These are phyloP conservation scores for Zootermopsis nevadensis DNA, from an alignment of 2,888 invertebrate species.

Conservation along the genomic window DNA sequence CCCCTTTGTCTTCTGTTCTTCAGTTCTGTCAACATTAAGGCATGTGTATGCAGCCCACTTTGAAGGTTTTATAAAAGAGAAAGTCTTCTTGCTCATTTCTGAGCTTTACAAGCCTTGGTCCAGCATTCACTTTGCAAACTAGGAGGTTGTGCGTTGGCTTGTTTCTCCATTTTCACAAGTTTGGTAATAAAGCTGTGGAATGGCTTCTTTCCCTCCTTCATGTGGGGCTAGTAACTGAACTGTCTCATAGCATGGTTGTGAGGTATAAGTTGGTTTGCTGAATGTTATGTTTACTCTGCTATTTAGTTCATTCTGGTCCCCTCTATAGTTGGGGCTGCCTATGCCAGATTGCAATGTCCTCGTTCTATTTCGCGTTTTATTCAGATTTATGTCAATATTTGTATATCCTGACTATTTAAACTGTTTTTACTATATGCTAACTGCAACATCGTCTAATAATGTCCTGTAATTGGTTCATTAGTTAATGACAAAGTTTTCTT, in stretches of 20 bases:
- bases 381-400: no score
- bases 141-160: not conserved
- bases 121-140: not conserved
- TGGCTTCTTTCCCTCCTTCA: conserved; percentile 19
- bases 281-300: conserved; percentile 1
- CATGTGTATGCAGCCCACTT: conserved; percentile 34
- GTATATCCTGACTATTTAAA: no score
- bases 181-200: not conserved
- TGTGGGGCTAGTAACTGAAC: not conserved
- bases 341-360: not conserved
- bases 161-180: not conserved
- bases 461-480: not conserved
- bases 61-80: conserved; percentile 24
- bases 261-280: not conserved
- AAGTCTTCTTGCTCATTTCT: conserved; percentile 27
- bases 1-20: conserved; percentile 18
- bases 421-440: no score
- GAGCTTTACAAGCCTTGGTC: not conserved
- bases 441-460: not conserved
- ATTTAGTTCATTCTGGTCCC: not conserved
- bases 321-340: not conserved
- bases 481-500: not conserved
- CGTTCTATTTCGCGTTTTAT: not conserved
- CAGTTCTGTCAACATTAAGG: conserved; percentile 1
- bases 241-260: conserved; percentile 10